These are phyloP conservation scores for Manis pentadactyla DNA, from an alignment of 2,797 vertebrate genomes.

Conservation along the genomic window DNA sequence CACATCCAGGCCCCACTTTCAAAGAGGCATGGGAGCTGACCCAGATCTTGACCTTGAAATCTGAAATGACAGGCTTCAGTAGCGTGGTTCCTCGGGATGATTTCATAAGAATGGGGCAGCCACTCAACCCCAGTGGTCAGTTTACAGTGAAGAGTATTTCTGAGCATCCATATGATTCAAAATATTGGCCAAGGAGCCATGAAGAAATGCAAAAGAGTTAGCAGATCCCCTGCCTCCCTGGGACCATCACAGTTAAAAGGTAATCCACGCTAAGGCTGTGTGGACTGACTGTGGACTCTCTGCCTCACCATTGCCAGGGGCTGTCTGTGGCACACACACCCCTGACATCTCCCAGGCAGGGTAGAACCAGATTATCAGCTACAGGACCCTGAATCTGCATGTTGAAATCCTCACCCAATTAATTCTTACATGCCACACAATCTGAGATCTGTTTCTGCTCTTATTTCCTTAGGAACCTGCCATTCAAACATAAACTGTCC, in stretches of 20 bases:
- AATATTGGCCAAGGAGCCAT: not conserved
- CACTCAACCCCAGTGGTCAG: not conserved
- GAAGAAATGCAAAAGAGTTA: not conserved
- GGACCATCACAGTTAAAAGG: no score
- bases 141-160: not conserved
- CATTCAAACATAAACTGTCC: not conserved
- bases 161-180: not conserved
- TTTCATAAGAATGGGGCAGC: not conserved
- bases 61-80: not conserved
- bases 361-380: not conserved
- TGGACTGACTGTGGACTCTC: no score
- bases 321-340: not conserved
- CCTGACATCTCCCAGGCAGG: not conserved
- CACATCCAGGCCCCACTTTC: not conserved
- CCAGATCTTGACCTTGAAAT: no score
- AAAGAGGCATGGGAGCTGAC: not conserved
- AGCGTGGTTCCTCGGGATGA: not conserved
- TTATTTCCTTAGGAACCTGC: not conserved
- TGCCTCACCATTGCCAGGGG: not conserved
- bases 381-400: no score
- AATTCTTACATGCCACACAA: not conserved
- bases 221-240: fast-evolving
- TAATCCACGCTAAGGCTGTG: not conserved
- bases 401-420: not conserved
- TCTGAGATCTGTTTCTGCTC: not conserved